A percentile compares a stretch with the other conserved stretches of the same genome.
Conservation (phyloP, 1,140 invertebrate species). For the Helicorthomorpha holstii region DNA sequence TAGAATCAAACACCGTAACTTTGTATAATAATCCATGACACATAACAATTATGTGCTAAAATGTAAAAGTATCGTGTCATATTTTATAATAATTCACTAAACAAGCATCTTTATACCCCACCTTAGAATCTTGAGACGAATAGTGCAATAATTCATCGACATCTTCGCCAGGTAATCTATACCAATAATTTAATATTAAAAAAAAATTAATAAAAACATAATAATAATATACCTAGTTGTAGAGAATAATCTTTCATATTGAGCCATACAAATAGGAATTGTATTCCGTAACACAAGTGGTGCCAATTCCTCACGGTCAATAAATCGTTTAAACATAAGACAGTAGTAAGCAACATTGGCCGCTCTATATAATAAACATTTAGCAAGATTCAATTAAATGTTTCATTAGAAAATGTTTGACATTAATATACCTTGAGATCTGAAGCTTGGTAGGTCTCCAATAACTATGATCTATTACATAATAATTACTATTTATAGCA, state of each 20-base stretch:
- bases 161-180: constrained; percentile 31
- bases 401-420: too few relatives aligned
- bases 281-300: constrained; percentile 30
- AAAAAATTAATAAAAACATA: neutral
- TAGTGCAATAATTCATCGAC: constrained; percentile 26
- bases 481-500: constrained; percentile 27
- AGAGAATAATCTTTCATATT: constrained; percentile 25
- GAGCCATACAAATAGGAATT: constrained; percentile 27
- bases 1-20: constrained; percentile 27
- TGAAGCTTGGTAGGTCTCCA: constrained; percentile 26
- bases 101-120: neutral
- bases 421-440: constrained; percentile 23
- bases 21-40: constrained; percentile 27
- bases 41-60: constrained; percentile 16
- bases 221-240: constrained; percentile 20
- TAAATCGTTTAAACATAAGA: constrained; percentile 26
- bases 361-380: too few relatives aligned
- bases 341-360: constrained; percentile 26
- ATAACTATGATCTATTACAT: constrained; percentile 25
- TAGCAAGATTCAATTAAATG: too few relatives aligned
- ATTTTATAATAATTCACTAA: neutral
- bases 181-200: constrained; percentile 8
- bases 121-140: constrained; percentile 21
- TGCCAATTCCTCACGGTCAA: constrained; percentile 29
- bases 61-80: neutral